Percentiles rank a stretch among this genome's conserved stretches.
Evolutionary conservation across 1,140 invertebrate genomes (phyloP).

Genomic region (Dryas iulia): DNA sequence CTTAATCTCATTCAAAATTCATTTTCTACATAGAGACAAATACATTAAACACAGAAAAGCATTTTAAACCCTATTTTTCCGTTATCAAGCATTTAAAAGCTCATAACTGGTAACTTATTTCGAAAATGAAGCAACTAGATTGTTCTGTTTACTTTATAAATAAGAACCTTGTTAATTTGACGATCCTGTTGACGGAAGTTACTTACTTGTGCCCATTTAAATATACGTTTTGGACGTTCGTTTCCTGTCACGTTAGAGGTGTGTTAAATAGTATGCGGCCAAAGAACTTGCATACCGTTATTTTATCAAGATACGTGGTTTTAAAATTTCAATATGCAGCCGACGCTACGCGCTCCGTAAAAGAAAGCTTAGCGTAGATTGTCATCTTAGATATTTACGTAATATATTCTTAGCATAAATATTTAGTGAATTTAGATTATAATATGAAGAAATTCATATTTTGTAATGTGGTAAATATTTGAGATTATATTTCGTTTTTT

Average conservation of each 20-base stretch:
- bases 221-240: slow-evolving; percentile 35
- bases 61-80: no score
- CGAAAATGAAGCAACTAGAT: background rate
- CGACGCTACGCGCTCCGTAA: background rate
- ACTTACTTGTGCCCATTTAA: slow-evolving; percentile 33
- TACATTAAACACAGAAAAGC: no score
- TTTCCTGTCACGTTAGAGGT: slow-evolving; percentile 43
- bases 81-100: background rate
- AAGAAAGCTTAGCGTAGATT: background rate
- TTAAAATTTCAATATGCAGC: slow-evolving; percentile 4
- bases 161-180: slow-evolving; percentile 22
- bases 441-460: background rate
- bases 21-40: no score
- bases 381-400: no score
- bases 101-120: background rate
- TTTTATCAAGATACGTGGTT: slow-evolving; percentile 13
- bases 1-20: no score
- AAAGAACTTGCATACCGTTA: slow-evolving; percentile 28
- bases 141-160: background rate
- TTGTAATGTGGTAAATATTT: no score
- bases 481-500: no score
- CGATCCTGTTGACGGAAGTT: slow-evolving; percentile 37
- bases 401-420: background rate
- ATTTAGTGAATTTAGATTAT: background rate
- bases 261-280: slow-evolving; percentile 20